Conservation (phyloP, 1,140 invertebrate genomes). For the Dryas iulia region DNA sequence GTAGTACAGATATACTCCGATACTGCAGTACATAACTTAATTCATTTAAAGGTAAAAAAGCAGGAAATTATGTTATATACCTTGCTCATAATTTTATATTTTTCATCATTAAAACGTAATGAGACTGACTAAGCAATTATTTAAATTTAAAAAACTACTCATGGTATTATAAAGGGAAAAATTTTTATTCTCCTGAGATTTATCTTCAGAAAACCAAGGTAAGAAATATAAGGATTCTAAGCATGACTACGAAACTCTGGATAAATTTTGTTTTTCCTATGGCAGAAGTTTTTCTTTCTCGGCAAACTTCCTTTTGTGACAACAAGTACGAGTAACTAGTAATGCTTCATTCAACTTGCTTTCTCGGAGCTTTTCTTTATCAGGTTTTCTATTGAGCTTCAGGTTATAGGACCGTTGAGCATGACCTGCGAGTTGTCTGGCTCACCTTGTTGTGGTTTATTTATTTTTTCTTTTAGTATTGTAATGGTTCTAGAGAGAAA, state of each 20-base stretch:
- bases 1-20: too few species aligned
- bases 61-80: too few species aligned
- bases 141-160: neutral
- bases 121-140: neutral
- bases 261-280: constrained; percentile 2
- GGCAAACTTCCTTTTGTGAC: constrained; percentile 3
- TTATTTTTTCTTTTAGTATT: constrained; percentile 19
- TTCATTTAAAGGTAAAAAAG: too few species aligned
- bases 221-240: neutral
- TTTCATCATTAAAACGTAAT: neutral
- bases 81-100: too few species aligned
- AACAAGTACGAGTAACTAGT: constrained; percentile 9
- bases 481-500: constrained; percentile 12
- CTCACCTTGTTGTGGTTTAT: constrained; percentile 16
- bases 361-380: constrained; percentile 6
- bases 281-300: neutral
- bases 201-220: neutral
- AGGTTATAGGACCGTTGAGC: constrained; percentile 5
- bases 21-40: too few species aligned
- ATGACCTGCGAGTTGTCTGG: constrained; percentile 9
- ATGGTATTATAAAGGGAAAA: neutral
- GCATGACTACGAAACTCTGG: neutral
- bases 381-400: constrained; percentile 3
- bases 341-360: constrained; percentile 10
- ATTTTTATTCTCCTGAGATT: neutral